phyloP scores from a whole-genome alignment of 2,113 vertebrate species.

The Cercopithecus mona region DNA sequence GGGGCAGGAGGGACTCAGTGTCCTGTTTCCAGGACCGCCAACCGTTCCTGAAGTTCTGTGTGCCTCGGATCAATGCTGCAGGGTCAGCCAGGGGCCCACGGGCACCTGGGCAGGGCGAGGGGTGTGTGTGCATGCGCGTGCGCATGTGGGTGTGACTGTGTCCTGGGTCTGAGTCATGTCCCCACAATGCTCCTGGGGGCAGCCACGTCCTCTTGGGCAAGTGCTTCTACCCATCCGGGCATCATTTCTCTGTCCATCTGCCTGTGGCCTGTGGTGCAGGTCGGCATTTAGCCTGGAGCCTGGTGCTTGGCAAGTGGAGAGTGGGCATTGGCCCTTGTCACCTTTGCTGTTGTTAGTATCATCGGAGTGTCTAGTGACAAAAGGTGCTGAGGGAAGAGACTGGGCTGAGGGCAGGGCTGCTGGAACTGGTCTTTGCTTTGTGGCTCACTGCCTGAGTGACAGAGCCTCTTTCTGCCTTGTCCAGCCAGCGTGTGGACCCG shows the following conservation, averaged over 20 bases:
- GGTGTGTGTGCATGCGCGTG: neutral
- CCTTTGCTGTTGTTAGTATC: neutral
- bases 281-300: neutral
- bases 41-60: slow-evolving; percentile 3
- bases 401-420: neutral
- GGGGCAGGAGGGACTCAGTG: neutral
- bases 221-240: neutral
- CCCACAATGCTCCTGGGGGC: neutral
- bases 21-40: slow-evolving; percentile 36
- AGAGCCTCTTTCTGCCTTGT: neutral
- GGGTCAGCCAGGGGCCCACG: neutral
- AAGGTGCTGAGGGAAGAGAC: neutral
- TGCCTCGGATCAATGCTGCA: slow-evolving; percentile 42
- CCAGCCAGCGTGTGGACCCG: neutral
- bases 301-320: neutral
- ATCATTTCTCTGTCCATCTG: neutral
- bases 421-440: neutral
- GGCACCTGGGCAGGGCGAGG: neutral
- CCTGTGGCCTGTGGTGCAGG: neutral
- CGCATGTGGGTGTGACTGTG: neutral
- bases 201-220: too few relatives aligned
- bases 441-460: neutral
- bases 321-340: neutral
- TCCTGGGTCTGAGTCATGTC: neutral
- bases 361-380: neutral